Base-by-base conservation (phyloP, 2,888 invertebrate genomes). In the Lydus trimaculatus region DNA sequence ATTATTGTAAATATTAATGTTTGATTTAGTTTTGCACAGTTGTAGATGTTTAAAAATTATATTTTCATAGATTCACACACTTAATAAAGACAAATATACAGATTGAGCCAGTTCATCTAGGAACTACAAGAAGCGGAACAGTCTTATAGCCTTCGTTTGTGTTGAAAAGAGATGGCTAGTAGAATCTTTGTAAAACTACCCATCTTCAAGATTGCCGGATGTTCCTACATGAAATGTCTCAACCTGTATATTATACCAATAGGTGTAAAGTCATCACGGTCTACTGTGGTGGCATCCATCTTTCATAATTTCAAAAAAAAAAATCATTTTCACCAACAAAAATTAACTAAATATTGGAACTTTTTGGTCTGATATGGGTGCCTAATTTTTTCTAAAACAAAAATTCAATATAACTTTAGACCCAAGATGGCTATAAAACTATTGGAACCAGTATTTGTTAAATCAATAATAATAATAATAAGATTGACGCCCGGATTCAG, bases 351-450 rank as follows among this genome's bases (percentile, higher is more conserved):
- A 43, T 61, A 52, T 67, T 66, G 68, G 72, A 75, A 79, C 78
- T 77, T 70, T 72, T 76, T 75, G 79, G 79, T 78, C 80, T 80
- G 80, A 75, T 75, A 77, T 78, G 78, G 80, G 80, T 80, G 80
- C 80, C 80, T 80, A 78, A 63, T 66, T 63, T 69, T 69, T 52
- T 72, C 36, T 78, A 77, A 72, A 73, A 33, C 23, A 60, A 65
- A 62, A 56, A 68, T 65, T 64, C 15, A 48, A 61, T n/a, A 58
- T 62, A 62, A 48, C 9, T 20, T 25, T 66, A 58, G 39, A 58
- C 36, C 31, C 17, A 48, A 60, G 25, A 31, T 33, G 59, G 59
- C 59, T 33, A 28, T 59, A 28, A 59, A 59, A 31, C 28, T 59
- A 23, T 17, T 17, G 31, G 59, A 59, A 33, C 59, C 43, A 43